phyloP scores from a whole-genome alignment of 1,140 invertebrate genomes.

The Diorhabda sublineata region DNA sequence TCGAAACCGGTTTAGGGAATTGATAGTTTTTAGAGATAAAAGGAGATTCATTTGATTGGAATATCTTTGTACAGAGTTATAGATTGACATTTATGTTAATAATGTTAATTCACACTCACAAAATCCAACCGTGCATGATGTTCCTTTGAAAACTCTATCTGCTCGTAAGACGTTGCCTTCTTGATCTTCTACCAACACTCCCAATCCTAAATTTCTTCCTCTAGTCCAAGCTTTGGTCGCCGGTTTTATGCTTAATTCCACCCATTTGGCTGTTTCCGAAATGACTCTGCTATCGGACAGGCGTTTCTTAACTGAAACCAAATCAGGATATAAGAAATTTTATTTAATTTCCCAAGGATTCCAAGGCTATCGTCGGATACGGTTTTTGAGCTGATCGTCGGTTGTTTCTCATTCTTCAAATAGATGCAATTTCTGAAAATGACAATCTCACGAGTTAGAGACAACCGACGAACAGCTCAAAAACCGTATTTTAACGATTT shows the following conservation, averaged over 20 bases:
- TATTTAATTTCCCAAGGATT: too few species aligned
- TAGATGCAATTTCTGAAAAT: too few species aligned
- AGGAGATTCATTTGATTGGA: too few species aligned
- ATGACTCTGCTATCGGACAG: conserved; percentile 42
- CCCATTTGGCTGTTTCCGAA: conserved; percentile 34
- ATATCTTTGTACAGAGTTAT: too few species aligned
- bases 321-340: neutral
- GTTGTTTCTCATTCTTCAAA: too few species aligned
- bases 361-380: too few species aligned
- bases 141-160: conserved; percentile 52
- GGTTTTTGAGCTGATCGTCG: too few species aligned
- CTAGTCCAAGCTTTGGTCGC: conserved; percentile 42
- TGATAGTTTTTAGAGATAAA: too few species aligned
- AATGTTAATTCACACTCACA: conserved; percentile 42
- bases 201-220: conserved; percentile 55
- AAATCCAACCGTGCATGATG: conserved; percentile 48
- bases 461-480: too few species aligned
- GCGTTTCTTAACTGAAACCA: conserved; percentile 36
- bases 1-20: too few species aligned
- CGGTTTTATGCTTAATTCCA: conserved; percentile 40
- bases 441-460: too few species aligned
- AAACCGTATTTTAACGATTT: too few species aligned
- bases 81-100: conserved; percentile 21
- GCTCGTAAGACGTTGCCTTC: conserved; percentile 54
- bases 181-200: conserved; percentile 60